Percentiles rank a stretch among this genome's conserved stretches.
Evolutionary conservation across 2,888 invertebrate species (phyloP).

Genomic region (Mesochorus sp.): DNA sequence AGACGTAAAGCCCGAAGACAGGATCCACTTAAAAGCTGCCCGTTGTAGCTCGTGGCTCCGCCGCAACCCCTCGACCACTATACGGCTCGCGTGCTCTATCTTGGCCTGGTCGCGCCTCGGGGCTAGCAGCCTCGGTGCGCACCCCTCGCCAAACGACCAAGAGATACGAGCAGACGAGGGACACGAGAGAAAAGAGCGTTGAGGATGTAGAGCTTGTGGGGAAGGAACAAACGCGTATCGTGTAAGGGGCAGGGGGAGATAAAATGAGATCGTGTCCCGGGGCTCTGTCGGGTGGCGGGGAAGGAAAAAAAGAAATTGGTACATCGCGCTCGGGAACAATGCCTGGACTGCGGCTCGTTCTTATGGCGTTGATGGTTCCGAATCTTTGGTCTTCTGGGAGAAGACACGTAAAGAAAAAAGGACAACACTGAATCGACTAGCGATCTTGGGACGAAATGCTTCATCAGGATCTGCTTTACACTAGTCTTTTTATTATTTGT

Average conservation of each 20-base stretch:
- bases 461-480: background rate
- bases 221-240: slow-evolving; percentile 78
- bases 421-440: slow-evolving; percentile 16
- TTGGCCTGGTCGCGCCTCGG: slow-evolving; percentile 72
- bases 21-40: slow-evolving; percentile 74
- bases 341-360: slow-evolving; percentile 48
- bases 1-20: slow-evolving; percentile 64
- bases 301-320: slow-evolving; percentile 79
- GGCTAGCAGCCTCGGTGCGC: slow-evolving; percentile 71
- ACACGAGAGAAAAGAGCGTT: slow-evolving; percentile 37
- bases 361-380: background rate
- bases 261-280: slow-evolving; percentile 81
- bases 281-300: slow-evolving; percentile 65
- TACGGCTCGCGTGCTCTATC: slow-evolving; percentile 79
- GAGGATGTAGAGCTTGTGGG: slow-evolving; percentile 65
- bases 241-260: slow-evolving; percentile 79
- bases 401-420: slow-evolving; percentile 25
- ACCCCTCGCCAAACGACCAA: slow-evolving; percentile 51
- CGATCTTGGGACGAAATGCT: background rate
- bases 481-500: too few relatives aligned
- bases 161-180: slow-evolving; percentile 49
- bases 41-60: slow-evolving; percentile 62
- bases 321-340: slow-evolving; percentile 77
- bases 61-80: slow-evolving; percentile 67
- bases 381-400: slow-evolving; percentile 18